Conservation (phyloP, 2,797 vertebrate genomes). For the Bucorvus abyssinicus region DNA sequence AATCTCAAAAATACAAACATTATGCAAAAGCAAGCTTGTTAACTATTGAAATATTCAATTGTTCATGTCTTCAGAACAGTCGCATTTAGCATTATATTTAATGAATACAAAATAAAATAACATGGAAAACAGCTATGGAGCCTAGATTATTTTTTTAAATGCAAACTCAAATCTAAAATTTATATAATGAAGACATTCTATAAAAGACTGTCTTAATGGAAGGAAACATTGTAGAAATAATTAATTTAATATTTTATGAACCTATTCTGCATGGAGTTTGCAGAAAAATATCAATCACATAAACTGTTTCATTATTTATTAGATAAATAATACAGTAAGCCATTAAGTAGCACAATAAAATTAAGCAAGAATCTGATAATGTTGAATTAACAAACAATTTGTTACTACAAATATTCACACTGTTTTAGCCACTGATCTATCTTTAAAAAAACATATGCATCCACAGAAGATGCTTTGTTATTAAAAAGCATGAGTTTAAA, state of each 20-base stretch:
- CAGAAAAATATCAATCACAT: constrained; percentile 59
- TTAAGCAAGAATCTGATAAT: constrained; percentile 76
- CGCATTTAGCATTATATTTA: constrained; percentile 42
- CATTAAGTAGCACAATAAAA: constrained; percentile 73
- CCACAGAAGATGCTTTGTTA: constrained; percentile 29
- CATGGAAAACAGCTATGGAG: neutral
- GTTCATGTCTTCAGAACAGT: constrained; percentile 49
- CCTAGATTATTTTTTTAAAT: neutral
- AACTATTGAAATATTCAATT: constrained; percentile 56
- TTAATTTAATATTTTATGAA: constrained; percentile 80
- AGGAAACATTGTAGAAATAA: constrained; percentile 65
- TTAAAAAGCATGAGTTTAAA: neutral
- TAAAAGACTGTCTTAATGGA: constrained; percentile 56
- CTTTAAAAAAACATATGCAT: constrained; percentile 47
- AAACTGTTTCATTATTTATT: constrained; percentile 74
- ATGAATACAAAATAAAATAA: constrained; percentile 19
- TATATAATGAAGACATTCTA: constrained; percentile 43
- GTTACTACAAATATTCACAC: constrained; percentile 56
- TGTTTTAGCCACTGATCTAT: constrained; percentile 37
- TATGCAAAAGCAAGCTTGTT: constrained; percentile 56
- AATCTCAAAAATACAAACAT: constrained; percentile 43
- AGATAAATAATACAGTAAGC: constrained; percentile 75
- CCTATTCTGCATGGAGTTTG: constrained; percentile 59
- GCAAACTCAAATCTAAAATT: constrained; percentile 54
- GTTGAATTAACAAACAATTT: constrained; percentile 74